phyloP scores from a whole-genome alignment of 2,888 invertebrate genomes.

The Dryobota labecula region DNA sequence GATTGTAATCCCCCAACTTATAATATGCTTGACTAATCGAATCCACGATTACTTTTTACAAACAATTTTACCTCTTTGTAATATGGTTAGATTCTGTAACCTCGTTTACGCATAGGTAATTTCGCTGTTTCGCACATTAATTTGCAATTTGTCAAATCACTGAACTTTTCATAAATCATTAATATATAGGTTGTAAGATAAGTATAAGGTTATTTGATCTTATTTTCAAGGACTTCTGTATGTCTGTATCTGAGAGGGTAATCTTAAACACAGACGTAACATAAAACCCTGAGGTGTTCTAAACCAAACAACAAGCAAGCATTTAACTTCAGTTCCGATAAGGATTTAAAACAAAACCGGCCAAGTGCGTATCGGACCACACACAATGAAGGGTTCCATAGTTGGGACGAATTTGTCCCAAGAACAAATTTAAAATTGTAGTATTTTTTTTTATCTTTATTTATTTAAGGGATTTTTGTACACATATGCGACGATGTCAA shows the following conservation, averaged over 20 bases:
- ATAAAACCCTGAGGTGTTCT: no score
- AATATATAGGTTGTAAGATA: not conserved
- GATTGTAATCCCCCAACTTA: no score
- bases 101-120: not conserved
- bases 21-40: no score
- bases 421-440: no score
- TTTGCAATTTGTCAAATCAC: conserved; percentile 10
- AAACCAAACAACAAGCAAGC: not conserved
- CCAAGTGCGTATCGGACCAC: no score
- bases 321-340: not conserved
- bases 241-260: not conserved
- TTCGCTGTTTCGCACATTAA: not conserved
- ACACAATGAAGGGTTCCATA: no score
- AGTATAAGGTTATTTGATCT: conserved; percentile 10
- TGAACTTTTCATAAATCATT: conserved; percentile 5
- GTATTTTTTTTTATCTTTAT: no score
- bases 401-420: no score
- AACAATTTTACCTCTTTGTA: no score
- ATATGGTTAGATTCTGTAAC: not conserved
- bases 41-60: no score
- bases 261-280: not conserved
- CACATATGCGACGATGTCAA: no score
- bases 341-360: not conserved
- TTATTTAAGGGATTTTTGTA: no score
- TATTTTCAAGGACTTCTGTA: not conserved